Evolutionary conservation across 2,113 vertebrate species (phyloP).

Genomic region (Microtus richardsoni): DNA sequence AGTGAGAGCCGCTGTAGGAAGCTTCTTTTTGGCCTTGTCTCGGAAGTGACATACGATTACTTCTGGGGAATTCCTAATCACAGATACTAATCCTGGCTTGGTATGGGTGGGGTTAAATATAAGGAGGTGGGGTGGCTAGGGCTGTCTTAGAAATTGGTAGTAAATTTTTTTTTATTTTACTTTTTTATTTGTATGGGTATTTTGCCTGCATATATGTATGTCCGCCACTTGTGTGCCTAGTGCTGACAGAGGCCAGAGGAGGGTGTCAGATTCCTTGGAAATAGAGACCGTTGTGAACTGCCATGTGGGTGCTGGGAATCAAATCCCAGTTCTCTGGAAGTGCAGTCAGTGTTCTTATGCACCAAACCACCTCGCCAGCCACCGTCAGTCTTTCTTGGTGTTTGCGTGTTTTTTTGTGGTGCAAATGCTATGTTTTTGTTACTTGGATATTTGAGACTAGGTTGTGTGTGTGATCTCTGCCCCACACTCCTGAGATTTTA

Average conservation of each 20-base stretch:
- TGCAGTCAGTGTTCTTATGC: background rate
- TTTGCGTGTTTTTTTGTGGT: too few relatives aligned
- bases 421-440: background rate
- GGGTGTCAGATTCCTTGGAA: background rate
- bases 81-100: background rate
- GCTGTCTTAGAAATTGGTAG: background rate
- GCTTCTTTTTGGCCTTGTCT: too few relatives aligned
- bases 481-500: background rate
- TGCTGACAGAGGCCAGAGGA: background rate
- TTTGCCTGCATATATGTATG: background rate
- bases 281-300: background rate
- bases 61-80: background rate
- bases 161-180: background rate
- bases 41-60: background rate
- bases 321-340: background rate
- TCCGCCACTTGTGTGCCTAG: background rate
- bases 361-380: background rate
- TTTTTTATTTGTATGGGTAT: background rate
- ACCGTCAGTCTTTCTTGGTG: accelerated
- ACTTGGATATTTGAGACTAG: background rate
- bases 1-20: background rate
- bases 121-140: background rate
- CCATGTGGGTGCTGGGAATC: background rate
- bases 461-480: background rate
- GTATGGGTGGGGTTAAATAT: background rate